These are phyloP conservation scores for Nasalis larvatus DNA, from an alignment of 2,113 vertebrate species.

Conservation along the genomic window DNA sequence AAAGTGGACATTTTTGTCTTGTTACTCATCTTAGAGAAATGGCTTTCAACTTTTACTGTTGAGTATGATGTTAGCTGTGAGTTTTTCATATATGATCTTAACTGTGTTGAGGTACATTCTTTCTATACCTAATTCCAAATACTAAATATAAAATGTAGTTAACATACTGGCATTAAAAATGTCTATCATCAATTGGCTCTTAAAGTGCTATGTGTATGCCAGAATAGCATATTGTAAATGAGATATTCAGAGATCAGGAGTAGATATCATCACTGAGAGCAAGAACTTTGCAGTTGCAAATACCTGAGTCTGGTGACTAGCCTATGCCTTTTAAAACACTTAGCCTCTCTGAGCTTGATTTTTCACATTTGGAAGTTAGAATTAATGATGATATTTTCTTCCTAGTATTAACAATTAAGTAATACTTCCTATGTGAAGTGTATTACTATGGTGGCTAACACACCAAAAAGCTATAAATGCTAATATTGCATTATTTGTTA, in stretches of 20 bases:
- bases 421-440: neutral
- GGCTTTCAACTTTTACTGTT: neutral
- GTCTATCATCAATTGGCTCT: neutral
- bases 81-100: neutral
- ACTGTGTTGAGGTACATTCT: neutral
- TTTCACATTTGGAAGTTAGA: neutral
- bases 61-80: neutral
- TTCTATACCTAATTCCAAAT: neutral
- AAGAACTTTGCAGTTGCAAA: neutral
- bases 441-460: neutral
- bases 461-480: neutral
- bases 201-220: neutral
- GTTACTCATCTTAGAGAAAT: neutral
- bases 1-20: neutral
- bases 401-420: neutral
- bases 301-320: neutral
- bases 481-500: neutral
- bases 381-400: neutral
- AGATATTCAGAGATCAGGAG: neutral
- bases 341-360: neutral
- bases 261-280: neutral
- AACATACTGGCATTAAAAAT: neutral
- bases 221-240: neutral
- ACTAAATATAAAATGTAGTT: neutral
- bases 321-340: neutral